Percentiles rank a stretch among this genome's conserved stretches.
phyloP scores from a whole-genome alignment of 2,888 invertebrate genomes.

The Toxonevra muliebris region DNA sequence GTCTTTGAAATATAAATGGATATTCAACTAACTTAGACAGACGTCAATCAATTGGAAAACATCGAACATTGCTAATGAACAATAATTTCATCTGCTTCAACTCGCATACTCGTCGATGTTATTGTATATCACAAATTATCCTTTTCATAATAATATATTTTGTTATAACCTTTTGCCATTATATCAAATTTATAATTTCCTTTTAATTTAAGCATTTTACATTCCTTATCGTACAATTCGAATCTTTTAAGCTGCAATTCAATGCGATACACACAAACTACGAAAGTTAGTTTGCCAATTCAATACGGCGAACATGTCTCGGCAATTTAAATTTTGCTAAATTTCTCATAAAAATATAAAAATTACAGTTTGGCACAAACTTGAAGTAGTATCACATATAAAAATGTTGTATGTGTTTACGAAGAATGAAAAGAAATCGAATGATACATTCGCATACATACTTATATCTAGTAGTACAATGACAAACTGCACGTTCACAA shows the following conservation, averaged over 20 bases:
- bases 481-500: conserved; percentile 37
- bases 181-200: conserved; percentile 29
- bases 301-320: conserved; percentile 42
- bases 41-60: too few species aligned
- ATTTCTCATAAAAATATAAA: conserved; percentile 56
- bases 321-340: conserved; percentile 56
- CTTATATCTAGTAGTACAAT: conserved; percentile 18
- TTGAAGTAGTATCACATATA: conserved; percentile 21
- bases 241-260: not conserved
- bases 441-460: not conserved
- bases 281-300: not conserved
- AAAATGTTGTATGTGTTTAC: conserved; percentile 27
- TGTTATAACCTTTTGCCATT: conserved; percentile 23
- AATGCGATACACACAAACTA: not conserved
- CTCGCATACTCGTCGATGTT: too few species aligned
- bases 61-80: too few species aligned
- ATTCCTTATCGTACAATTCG: conserved; percentile 25
- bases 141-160: too few species aligned
- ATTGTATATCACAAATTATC: too few species aligned
- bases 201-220: conserved; percentile 32
- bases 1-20: too few species aligned
- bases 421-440: conserved; percentile 11
- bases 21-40: too few species aligned
- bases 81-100: too few species aligned
- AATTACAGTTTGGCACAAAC: conserved; percentile 49